Evolutionary conservation across 2,888 invertebrate species (phyloP).

Genomic region (Eristalis arbustorum): DNA sequence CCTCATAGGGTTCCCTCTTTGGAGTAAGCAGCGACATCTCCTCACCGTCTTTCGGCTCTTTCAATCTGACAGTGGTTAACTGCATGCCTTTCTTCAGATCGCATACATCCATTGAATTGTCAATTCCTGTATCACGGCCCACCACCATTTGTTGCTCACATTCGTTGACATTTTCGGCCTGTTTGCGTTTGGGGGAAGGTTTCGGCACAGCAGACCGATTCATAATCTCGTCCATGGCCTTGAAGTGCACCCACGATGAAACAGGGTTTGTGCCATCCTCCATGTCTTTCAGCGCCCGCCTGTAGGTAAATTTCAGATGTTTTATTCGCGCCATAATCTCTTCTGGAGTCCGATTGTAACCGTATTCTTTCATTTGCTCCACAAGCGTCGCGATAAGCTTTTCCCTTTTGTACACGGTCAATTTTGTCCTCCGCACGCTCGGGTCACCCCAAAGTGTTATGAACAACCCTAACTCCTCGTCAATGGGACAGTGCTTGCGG

Average conservation of each 20-base stretch:
- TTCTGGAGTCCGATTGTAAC: conserved; percentile 83
- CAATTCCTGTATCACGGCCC: not conserved
- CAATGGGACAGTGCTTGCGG: conserved; percentile 83
- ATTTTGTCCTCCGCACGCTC: conserved; percentile 82
- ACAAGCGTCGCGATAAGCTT: conserved; percentile 82
- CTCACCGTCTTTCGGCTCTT: not conserved
- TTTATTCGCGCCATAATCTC: conserved; percentile 83
- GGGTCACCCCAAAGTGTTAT: conserved; percentile 84
- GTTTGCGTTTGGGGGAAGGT: conserved; percentile 77
- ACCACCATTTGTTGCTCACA: not conserved
- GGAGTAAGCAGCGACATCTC: not conserved
- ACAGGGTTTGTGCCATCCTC: conserved; percentile 80
- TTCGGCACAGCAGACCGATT: conserved; percentile 79
- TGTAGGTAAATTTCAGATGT: conserved; percentile 83
- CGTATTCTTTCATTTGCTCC: conserved; percentile 83
- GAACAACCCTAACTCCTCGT: conserved; percentile 83
- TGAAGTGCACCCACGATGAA: conserved; percentile 82
- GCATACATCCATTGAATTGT: not conserved
- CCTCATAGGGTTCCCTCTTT: not conserved
- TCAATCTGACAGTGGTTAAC: not conserved
- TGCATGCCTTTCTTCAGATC: not conserved
- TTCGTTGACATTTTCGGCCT: not conserved
- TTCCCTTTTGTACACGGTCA: conserved; percentile 82
- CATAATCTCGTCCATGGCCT: conserved; percentile 83
- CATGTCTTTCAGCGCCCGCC: conserved; percentile 82